Conservation (phyloP, 2,113 vertebrate species). For the Parotia lawesii region DNA sequence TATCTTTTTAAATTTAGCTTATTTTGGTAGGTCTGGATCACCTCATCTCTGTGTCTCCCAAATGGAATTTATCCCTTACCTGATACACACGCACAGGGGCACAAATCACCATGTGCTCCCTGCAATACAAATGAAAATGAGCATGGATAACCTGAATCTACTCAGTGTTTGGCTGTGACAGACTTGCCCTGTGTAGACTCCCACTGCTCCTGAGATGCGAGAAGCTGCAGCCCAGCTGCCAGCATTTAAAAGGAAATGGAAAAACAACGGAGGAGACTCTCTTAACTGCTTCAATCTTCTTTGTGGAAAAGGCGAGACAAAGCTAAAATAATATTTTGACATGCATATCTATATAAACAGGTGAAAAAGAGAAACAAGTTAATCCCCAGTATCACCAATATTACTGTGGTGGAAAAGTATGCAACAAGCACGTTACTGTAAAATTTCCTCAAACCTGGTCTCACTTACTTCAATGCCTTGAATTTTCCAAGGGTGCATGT, state of each 20-base stretch:
- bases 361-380: background rate
- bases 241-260: background rate
- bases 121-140: background rate
- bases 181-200: background rate
- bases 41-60: background rate
- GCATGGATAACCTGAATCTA: background rate
- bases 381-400: background rate
- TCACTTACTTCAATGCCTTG: background rate
- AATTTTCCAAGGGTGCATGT: background rate
- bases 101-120: background rate
- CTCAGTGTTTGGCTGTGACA: background rate
- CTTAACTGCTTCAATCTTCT: background rate
- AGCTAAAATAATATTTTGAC: background rate
- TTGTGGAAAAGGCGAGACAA: background rate
- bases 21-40: background rate
- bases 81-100: fast-evolving
- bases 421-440: background rate
- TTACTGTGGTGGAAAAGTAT: background rate
- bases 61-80: background rate
- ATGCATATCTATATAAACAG: background rate
- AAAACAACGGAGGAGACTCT: background rate
- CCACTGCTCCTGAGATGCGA: background rate
- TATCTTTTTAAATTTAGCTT: background rate
- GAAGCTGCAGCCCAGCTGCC: background rate
- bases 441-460: background rate